Base-by-base conservation (phyloP, 2,113 vertebrate species). In the Lycocorax pyrrhopterus region DNA sequence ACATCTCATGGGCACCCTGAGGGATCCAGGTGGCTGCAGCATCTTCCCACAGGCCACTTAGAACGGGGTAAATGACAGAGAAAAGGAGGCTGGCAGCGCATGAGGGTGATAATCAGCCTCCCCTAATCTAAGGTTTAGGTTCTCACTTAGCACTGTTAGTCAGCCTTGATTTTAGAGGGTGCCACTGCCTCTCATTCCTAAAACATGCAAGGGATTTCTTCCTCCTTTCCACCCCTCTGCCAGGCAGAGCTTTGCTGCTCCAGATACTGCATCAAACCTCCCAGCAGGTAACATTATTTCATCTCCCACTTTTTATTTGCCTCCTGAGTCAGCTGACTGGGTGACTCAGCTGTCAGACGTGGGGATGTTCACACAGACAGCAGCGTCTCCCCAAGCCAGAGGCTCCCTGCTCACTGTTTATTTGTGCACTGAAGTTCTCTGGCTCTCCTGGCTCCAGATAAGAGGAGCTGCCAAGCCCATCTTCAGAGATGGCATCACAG, bases 301-400 rank as follows among this genome's bases (percentile, higher is more conserved):
- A 83, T 89, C 94, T 96, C 91, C 91, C 84, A 88, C 92, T 90
- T 96, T 88, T 76, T 76, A 77, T 96, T 95, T 91, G 74, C 43
- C 80, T 93, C 82, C 82, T 29, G 87, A 93, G 75, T 90, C 82
- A 88, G 63, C 76, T 95, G 95, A 58, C 59, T 18, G 25, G 0
- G 10, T 96, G 94, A 96, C 55, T 95, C 95, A 94, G 87, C 75
- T 93, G 72, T 77, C 88, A 93, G 94, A 91, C 44, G 75, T 93
- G 93, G 92, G 79, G 75, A 62, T 95, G 88, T 92, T 95, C 90
- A 90, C 90, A 88, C 46, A 96, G 93, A 23, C 87, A 92, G 82
- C 93, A 72, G 90, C 68, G 0, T 1, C 10, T 69, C 71, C 1
- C 3, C 33, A 44, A 64, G 92, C 17, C 5, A 81, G 49, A 93